phyloP scores from a whole-genome alignment of 2,797 vertebrate genomes.

The Diplodus sargus region DNA sequence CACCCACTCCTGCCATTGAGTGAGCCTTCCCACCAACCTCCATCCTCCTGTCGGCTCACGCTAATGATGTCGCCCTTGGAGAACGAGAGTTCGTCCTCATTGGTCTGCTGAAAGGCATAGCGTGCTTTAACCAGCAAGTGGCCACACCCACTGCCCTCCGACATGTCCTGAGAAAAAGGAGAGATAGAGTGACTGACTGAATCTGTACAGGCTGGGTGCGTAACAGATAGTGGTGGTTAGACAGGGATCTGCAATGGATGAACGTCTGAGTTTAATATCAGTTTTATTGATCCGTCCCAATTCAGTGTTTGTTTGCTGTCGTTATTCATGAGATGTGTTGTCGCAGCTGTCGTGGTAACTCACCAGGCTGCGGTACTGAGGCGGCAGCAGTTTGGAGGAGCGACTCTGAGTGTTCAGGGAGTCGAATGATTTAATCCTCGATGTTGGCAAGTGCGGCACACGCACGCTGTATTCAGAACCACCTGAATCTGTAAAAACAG shows the following conservation, averaged over 20 bases:
- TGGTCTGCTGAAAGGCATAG: slow-evolving; percentile 95
- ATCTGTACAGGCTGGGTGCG: too few relatives aligned
- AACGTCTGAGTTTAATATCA: not conserved
- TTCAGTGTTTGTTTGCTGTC: not conserved
- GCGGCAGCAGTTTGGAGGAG: slow-evolving; percentile 92
- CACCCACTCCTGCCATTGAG: slow-evolving; percentile 92
- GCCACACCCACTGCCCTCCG: slow-evolving; percentile 89
- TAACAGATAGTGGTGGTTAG: not conserved
- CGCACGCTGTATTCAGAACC: slow-evolving; percentile 90
- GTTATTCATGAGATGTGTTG: not conserved
- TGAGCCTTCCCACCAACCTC: slow-evolving; percentile 97
- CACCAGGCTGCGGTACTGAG: slow-evolving; percentile 94
- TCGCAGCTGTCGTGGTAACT: slow-evolving; percentile 48
- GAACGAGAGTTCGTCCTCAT: slow-evolving; percentile 97
- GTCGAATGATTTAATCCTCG: slow-evolving; percentile 96
- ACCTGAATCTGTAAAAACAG: slow-evolving; percentile 82
- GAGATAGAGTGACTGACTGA: not conserved
- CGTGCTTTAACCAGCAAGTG: slow-evolving; percentile 94
- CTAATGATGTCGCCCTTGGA: slow-evolving; percentile 94
- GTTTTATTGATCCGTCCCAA: not conserved
- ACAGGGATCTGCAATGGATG: not conserved
- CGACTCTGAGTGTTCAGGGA: slow-evolving; percentile 92
- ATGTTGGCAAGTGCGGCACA: slow-evolving; percentile 84
- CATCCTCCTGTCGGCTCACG: slow-evolving; percentile 94
- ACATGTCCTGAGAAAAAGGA: slow-evolving; percentile 90